Percentiles rank a stretch among this genome's conserved stretches.
Conservation (phyloP, 2,113 vertebrate species). For the Psammodynastes pulverulentus region DNA sequence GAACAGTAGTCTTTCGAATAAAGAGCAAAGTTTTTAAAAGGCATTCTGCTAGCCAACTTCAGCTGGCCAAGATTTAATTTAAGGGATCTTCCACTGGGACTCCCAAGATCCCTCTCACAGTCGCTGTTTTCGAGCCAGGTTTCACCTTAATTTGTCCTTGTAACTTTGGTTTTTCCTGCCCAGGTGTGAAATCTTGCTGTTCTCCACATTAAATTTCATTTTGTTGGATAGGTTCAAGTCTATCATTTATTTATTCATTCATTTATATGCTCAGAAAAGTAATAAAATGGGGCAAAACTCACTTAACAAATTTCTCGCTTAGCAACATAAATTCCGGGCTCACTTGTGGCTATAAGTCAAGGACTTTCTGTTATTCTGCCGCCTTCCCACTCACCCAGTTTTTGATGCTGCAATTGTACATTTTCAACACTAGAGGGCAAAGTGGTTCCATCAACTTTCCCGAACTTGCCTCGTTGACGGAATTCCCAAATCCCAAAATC, state of each 20-base stretch:
- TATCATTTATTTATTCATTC: too few species aligned
- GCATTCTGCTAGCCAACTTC: neutral
- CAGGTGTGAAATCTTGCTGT: too few species aligned
- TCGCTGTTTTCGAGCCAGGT: too few species aligned
- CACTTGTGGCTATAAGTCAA: neutral
- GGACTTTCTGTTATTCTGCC: too few species aligned
- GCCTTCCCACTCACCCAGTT: neutral
- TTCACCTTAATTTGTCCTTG: too few species aligned
- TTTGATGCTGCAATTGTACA: neutral
- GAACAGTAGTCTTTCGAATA: neutral
- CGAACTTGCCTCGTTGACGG: accelerated
- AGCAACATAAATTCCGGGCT: neutral
- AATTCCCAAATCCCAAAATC: neutral
- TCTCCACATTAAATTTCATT: too few species aligned
- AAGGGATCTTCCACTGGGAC: too few species aligned
- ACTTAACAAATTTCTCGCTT: neutral
- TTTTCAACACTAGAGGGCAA: neutral
- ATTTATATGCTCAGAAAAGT: too few species aligned
- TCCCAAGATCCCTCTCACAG: too few species aligned
- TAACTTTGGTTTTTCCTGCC: too few species aligned
- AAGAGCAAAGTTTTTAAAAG: neutral
- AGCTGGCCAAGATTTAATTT: neutral
- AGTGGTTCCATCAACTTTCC: neutral
- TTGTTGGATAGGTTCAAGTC: too few species aligned
- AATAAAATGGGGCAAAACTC: neutral